Evolutionary conservation across 2,113 vertebrate species (phyloP), one percentile per base, ranked within the genome.

Genomic region (Sakesphorus luctuosus): DNA sequence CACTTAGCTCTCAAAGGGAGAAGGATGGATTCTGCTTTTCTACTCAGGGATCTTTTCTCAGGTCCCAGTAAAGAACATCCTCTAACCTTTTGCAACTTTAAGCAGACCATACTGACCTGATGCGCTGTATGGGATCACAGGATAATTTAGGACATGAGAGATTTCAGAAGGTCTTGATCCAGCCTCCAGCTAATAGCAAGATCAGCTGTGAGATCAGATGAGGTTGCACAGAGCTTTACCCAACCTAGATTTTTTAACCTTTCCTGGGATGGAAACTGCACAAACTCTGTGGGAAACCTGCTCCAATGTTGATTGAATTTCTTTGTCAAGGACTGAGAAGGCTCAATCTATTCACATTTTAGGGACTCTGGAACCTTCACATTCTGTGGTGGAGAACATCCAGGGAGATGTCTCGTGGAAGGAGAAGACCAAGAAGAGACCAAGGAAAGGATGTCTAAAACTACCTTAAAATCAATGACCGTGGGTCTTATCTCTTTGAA

Each of bases 111-210:
- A 36, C 4, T 52, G n/a, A 72, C 53, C 44, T 49, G 23, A 29
- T 11, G 25, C 9, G 35, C 18, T 29, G 11, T 44, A 26, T 13
- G 9, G 52, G 26, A 83, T 65, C 36, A 76, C 28, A 7, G 17
- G 36, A 79, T 49, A 63, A 59, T 53, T 86, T 49, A 72, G 26
- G 7, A 29, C 71, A 18, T 36, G 20, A 84, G 26, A 33, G 16
- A 29, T 29, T 50, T 82, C 61, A 62, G 29, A 8, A 62, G 10
- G 12, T 71, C n/a, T 35, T 0, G 0, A 5, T 66, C 43, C 61
- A 85, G 25, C 18, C 36, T 87, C 26, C 36, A 44, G 13, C 68
- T 78, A 24, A 46, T 35, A 81, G 38, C 35, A 61, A 18, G 18
- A 28, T 66, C n/a, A 74, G n/a, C 17, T 81, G 1, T 72, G 3